phyloP scores from a whole-genome alignment of 1,140 invertebrate species.

The Rhopalosiphum padi region DNA sequence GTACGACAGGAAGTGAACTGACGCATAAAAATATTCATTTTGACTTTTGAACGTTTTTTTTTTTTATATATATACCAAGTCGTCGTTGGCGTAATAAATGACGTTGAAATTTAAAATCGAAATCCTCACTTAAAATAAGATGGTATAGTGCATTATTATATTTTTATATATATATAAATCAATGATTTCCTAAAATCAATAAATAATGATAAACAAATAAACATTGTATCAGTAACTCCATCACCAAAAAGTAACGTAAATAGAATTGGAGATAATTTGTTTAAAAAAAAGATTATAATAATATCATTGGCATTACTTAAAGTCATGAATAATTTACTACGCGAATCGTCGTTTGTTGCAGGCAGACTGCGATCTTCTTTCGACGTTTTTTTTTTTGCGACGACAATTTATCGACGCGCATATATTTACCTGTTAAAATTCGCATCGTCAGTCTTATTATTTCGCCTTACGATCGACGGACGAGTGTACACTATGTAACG shows the following conservation, averaged over 20 bases:
- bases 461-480: background rate
- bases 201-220: background rate
- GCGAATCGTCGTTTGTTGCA: background rate
- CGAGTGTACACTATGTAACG: background rate
- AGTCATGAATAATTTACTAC: constrained; percentile 3
- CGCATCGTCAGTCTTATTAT: background rate
- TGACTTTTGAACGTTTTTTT: background rate
- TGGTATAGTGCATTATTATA: background rate
- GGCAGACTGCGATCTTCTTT: background rate
- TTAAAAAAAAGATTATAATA: background rate
- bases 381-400: background rate
- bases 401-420: background rate
- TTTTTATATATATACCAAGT: background rate
- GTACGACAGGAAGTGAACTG: background rate
- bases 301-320: constrained; percentile 15
- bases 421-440: constrained; percentile 2
- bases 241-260: background rate
- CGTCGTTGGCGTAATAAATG: background rate
- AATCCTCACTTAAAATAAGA: background rate
- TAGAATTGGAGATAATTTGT: constrained; percentile 1
- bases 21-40: constrained; percentile 14
- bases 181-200: background rate
- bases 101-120: background rate
- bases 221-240: background rate
- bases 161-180: background rate